phyloP scores from a whole-genome alignment of 2,888 invertebrate genomes.

The Imbricaverruca yamaguchii region DNA sequence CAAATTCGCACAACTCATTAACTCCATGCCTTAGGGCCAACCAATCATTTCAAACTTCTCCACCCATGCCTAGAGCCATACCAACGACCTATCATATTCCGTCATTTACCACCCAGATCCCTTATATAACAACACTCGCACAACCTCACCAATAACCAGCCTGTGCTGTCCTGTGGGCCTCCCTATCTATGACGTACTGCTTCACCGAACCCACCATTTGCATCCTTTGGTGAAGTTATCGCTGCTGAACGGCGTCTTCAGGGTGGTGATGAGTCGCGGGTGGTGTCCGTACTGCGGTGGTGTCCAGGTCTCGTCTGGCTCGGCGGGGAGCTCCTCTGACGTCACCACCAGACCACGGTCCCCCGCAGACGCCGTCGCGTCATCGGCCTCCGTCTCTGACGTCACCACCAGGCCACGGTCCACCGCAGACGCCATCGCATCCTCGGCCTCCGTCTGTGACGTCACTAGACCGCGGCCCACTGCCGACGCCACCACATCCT shows the following conservation, averaged over 20 bases:
- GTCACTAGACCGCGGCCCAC: no score
- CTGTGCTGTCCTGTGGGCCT: neutral
- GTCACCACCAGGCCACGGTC: no score
- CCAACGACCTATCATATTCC: neutral
- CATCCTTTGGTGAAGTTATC: constrained; percentile 31
- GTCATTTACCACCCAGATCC: neutral
- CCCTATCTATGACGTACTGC: neutral
- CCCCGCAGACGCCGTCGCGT: no score
- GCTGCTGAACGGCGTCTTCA: neutral
- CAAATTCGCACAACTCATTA: no score
- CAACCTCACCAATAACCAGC: neutral
- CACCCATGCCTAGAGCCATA: neutral
- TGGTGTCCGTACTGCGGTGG: neutral
- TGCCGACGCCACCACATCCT: no score
- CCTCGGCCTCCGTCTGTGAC: no score
- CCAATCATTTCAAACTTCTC: neutral
- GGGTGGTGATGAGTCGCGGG: neutral
- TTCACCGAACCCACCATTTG: constrained; percentile 30
- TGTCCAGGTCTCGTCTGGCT: neutral
- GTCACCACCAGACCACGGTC: no score
- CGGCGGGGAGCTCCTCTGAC: no score
- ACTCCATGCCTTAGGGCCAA: neutral
- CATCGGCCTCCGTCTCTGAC: no score
- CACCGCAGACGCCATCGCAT: no score
- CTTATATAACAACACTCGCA: neutral